Evolutionary conservation across 92 coral and sea anemone species (phyloP), one percentile per base, ranked within the genome.

Genomic region (Siderastrea radians): DNA sequence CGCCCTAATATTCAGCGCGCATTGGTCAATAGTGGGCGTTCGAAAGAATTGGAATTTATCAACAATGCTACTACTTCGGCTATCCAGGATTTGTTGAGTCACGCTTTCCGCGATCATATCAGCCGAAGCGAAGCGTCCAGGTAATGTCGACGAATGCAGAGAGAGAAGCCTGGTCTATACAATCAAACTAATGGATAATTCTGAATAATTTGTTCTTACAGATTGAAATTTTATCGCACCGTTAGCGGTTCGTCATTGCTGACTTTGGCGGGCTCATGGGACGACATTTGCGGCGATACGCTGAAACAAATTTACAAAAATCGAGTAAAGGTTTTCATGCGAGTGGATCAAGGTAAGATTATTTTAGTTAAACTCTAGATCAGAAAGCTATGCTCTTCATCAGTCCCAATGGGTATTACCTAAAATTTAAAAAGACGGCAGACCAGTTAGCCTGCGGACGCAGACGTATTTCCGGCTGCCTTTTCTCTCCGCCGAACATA

Each of bases 31-130:
- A 71, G 53, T 49, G 75, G 75, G 2, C 49, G 75, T 7, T 7
- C 7, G 14, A 71, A 71, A 71, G 75, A 44, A 44, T 10, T 71
- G 17, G 75, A 71, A 71, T 71, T 71, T 15, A 44, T 13, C 75
- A 71, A 71, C 58, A 71, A 47, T 49, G 43, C 75, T 52, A 71
- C 53, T 17, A 44, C 75, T 7, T 12, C 53, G 10, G 54, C 52
- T 49, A 45, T 71, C 16, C 52, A 47, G 51, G 75, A 71, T 44
- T 7, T 49, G 13, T 45, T 71, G 54, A 12, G 7, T 2, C 43
- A 44, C 49, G 51, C 49, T 44, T 71, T 71, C 51, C 10, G 53
- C 1, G 50, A 44, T 8, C 53, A 71, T n/a, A n/a, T n/a, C n/a
- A n/a, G n/a, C n/a, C n/a, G n/a, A n/a, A n/a, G n/a, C n/a, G n/a